Conservation (phyloP, 2,888 invertebrate genomes). For the Ariolimax columbianus region DNA sequence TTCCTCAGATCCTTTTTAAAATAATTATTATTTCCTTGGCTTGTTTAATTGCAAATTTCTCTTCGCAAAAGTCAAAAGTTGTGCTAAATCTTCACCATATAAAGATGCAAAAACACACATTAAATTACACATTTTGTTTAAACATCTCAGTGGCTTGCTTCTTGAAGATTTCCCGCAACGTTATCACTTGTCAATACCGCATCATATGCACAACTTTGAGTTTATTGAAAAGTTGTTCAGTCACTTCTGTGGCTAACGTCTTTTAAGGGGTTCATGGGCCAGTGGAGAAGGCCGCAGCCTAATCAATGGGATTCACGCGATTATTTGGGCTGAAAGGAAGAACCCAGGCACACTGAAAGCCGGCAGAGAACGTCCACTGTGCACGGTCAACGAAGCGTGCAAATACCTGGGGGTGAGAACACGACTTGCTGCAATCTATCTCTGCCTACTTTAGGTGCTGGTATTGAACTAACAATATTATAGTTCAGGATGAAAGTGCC, state of each 20-base stretch:
- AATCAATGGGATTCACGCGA: background rate
- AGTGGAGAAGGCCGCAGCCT: background rate
- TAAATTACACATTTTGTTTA: too few species aligned
- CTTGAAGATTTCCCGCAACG: background rate
- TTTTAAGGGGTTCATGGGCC: background rate
- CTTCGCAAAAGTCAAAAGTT: too few species aligned
- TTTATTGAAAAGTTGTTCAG: background rate
- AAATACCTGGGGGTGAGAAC: background rate
- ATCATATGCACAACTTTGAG: background rate
- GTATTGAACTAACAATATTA: background rate
- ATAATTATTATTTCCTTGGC: too few species aligned
- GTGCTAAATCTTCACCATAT: too few species aligned
- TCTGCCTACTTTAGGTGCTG: background rate
- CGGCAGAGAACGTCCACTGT: background rate
- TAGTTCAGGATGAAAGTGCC: too few species aligned
- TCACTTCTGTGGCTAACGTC: background rate
- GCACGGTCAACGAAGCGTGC: background rate
- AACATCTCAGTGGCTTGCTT: too few species aligned
- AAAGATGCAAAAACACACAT: too few species aligned
- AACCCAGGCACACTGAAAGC: constrained; percentile 1
- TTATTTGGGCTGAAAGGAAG: constrained; percentile 6
- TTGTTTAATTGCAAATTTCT: too few species aligned
- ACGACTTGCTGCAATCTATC: background rate
- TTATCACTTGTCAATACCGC: background rate
- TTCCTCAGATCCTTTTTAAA: too few species aligned